Evolutionary conservation across 2,797 vertebrate genomes (phyloP).

Genomic region (Prionace glauca): DNA sequence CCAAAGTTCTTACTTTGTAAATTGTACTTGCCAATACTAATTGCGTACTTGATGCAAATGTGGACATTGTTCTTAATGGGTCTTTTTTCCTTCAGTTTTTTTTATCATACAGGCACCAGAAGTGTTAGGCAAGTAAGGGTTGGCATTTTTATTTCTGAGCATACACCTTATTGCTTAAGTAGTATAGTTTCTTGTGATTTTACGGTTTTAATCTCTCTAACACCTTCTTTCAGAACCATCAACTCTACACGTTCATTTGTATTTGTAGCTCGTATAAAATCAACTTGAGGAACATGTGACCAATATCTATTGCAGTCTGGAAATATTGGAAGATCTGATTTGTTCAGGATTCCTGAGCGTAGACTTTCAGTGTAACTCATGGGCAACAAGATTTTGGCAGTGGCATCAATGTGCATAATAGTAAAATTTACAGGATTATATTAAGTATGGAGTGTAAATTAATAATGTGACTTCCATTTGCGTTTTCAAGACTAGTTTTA

Average conservation of each 20-base stretch:
- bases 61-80: background rate
- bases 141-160: constrained; percentile 9
- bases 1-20: background rate
- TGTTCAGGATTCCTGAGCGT: constrained; percentile 6
- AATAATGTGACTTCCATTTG: background rate
- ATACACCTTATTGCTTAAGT: background rate
- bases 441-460: background rate
- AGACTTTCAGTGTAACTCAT: constrained; percentile 8
- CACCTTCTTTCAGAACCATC: constrained; percentile 30
- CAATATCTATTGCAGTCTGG: constrained; percentile 18
- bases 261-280: constrained; percentile 24
- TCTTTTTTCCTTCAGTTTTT: background rate
- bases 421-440: constrained; percentile 19
- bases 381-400: background rate
- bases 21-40: background rate
- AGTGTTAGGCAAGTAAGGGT: constrained; percentile 17
- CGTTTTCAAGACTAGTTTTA: constrained; percentile 15
- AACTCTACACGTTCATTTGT: background rate
- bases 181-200: constrained; percentile 1
- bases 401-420: background rate
- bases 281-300: constrained; percentile 24
- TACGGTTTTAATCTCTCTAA: constrained; percentile 21
- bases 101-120: constrained; percentile 19
- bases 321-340: constrained; percentile 30
- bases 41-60: background rate